These are phyloP conservation scores for Lithosia quadra DNA, from an alignment of 2,888 invertebrate species.

Conservation along the genomic window DNA sequence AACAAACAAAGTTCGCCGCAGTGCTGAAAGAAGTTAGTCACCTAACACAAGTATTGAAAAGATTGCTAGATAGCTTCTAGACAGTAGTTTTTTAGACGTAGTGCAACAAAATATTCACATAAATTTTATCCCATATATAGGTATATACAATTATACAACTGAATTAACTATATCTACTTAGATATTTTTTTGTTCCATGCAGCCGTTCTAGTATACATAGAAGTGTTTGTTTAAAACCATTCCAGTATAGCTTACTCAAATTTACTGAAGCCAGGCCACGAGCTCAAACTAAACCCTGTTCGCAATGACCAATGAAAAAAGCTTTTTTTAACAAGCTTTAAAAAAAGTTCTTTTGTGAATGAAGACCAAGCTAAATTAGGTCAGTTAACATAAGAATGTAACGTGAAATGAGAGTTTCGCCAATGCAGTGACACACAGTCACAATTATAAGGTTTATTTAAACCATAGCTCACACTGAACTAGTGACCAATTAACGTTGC, in stretches of 20 bases:
- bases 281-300: not conserved
- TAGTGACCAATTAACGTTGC: not conserved
- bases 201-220: not conserved
- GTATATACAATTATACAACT: not conserved
- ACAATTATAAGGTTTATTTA: not conserved
- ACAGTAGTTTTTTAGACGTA: too few species aligned
- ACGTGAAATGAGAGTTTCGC: conserved; percentile 2
- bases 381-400: not conserved
- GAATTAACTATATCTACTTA: too few species aligned
- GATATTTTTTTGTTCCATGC: not conserved
- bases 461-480: not conserved
- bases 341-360: not conserved
- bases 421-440: too few species aligned
- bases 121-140: too few species aligned
- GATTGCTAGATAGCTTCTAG: too few species aligned
- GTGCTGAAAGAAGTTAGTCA: too few species aligned
- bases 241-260: not conserved
- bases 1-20: too few species aligned
- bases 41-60: too few species aligned
- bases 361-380: not conserved
- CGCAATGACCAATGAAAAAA: not conserved
- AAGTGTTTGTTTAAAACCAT: not conserved
- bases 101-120: too few species aligned
- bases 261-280: not conserved
- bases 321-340: not conserved